These are phyloP conservation scores for Holothuria leucospilota DNA, from an alignment of 53 echinoderm and acorn worm species.

Conservation along the genomic window DNA sequence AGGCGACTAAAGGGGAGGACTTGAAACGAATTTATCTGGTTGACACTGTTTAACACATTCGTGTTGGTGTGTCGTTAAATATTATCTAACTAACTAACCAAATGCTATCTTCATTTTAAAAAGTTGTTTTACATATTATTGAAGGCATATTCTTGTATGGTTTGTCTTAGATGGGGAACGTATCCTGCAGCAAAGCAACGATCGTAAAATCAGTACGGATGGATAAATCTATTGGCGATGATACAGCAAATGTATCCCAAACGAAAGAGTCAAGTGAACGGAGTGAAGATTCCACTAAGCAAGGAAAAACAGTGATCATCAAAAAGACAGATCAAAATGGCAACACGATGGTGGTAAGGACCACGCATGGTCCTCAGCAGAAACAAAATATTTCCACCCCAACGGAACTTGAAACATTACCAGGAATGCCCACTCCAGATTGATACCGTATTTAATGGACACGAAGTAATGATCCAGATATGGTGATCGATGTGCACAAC, in stretches of 20 bases:
- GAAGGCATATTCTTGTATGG: too few species aligned
- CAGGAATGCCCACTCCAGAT: conserved; percentile 30
- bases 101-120: too few species aligned
- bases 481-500: too few species aligned
- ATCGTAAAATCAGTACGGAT: neutral
- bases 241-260: neutral
- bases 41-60: too few species aligned
- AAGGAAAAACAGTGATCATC: neutral
- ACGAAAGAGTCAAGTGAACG: too few species aligned
- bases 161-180: conserved; percentile 19
- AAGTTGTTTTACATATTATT: too few species aligned
- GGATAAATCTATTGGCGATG: neutral
- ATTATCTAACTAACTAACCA: too few species aligned
- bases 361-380: conserved; percentile 15
- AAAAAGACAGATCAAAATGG: conserved; percentile 17
- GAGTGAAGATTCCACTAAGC: neutral
- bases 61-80: too few species aligned
- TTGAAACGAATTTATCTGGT: too few species aligned
- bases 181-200: neutral
- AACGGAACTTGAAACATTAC: neutral
- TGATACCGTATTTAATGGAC: too few species aligned
- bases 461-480: too few species aligned
- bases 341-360: neutral
- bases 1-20: too few species aligned
- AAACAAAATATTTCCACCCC: neutral